Conservation (phyloP, 2,797 vertebrate genomes). For the Ispidina lecontei region DNA sequence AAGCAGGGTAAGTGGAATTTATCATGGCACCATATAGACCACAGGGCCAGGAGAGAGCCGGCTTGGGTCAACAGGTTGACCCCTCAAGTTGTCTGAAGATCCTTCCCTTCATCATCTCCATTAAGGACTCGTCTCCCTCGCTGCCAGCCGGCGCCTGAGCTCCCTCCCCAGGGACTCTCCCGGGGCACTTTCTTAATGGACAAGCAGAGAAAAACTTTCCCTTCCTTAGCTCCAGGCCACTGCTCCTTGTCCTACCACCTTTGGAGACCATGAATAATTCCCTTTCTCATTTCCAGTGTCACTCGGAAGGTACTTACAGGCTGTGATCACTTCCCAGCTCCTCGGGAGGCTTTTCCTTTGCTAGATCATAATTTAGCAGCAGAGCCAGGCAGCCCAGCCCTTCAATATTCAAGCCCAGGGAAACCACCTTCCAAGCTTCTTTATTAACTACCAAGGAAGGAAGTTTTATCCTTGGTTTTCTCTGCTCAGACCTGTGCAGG, state of each 20-base stretch:
- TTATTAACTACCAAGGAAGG: not conserved
- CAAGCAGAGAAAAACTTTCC: not conserved
- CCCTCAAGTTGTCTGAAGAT: not conserved
- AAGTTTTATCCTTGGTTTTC: not conserved
- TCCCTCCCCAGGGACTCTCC: not conserved
- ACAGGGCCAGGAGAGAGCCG: not conserved
- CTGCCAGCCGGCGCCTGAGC: not conserved
- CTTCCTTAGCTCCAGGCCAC: not conserved
- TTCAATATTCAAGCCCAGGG: not conserved
- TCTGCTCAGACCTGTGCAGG: not conserved
- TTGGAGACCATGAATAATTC: constrained; percentile 50
- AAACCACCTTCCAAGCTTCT: not conserved
- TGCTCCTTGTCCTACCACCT: constrained; percentile 3
- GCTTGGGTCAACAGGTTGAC: constrained; percentile 24
- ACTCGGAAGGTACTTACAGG: constrained; percentile 47
- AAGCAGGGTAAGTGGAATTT: constrained; percentile 44
- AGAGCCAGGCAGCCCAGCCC: not conserved
- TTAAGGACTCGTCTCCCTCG: not conserved
- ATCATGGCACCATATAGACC: constrained; percentile 21
- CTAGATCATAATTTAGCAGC: constrained; percentile 18
- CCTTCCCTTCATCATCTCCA: not conserved
- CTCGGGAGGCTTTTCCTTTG: constrained; percentile 23
- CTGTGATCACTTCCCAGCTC: constrained; percentile 10
- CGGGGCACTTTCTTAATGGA: not conserved
- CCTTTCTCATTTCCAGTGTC: constrained; percentile 43